Percentiles rank a stretch among this genome's conserved stretches.
These are phyloP conservation scores for Sycophila texana DNA, from an alignment of 2,888 invertebrate species.

Conservation along the genomic window DNA sequence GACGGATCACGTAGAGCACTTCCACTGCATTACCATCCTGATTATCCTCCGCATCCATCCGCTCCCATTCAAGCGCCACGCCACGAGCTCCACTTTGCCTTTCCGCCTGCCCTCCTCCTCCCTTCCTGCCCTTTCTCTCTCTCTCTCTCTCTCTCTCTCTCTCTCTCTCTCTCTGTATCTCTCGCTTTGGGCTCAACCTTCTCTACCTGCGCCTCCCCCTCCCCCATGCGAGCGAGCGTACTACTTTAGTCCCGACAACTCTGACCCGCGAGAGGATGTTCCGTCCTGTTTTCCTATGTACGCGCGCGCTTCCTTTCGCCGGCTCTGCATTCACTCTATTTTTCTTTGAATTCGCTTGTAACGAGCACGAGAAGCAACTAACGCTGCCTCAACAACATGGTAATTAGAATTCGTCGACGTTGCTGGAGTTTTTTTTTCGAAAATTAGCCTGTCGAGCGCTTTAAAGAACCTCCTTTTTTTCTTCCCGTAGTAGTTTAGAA, in stretches of 20 bases:
- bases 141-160: not conserved
- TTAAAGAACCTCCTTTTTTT: no score
- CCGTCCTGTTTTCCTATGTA: constrained; percentile 7
- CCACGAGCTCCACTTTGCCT: constrained; percentile 1
- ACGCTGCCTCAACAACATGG: no score
- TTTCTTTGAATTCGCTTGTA: not conserved
- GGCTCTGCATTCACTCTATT: not conserved
- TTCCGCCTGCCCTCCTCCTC: not conserved
- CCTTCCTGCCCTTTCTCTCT: constrained; percentile 7
- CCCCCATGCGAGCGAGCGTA: not conserved
- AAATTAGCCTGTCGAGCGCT: no score
- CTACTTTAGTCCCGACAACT: constrained; percentile 2
- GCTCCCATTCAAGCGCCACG: constrained; percentile 39
- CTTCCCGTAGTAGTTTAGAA: no score
- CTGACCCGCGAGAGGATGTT: constrained; percentile 11
- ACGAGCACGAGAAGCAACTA: no score
- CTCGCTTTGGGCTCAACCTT: not conserved
- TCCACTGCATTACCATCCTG: constrained; percentile 69
- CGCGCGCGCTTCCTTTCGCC: constrained; percentile 1
- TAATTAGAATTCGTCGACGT: no score
- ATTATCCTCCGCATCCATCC: constrained; percentile 64
- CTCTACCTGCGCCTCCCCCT: no score
- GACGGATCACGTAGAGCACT: constrained; percentile 68
- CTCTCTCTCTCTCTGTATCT: constrained; percentile 6
- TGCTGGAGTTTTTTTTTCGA: no score